Evolutionary conservation across 2,888 invertebrate species (phyloP).

Genomic region (Parnassius glacialis): DNA sequence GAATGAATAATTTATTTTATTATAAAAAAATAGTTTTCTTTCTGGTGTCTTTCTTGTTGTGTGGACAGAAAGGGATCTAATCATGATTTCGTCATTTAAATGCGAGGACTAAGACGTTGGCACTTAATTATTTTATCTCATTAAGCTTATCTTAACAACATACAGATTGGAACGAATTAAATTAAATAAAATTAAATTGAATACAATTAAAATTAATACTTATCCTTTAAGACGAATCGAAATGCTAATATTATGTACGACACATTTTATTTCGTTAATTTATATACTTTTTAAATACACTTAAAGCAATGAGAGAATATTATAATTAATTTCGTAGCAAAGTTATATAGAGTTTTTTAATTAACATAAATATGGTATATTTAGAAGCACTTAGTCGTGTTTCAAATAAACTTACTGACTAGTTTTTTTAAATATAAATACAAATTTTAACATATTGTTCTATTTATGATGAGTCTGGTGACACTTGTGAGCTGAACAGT

Average conservation of each 20-base stretch:
- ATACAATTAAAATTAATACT: constrained; percentile 37
- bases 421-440: constrained; percentile 53
- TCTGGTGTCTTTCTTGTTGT: background rate
- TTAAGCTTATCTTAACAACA: constrained; percentile 45
- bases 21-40: background rate
- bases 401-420: constrained; percentile 69
- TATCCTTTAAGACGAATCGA: constrained; percentile 46
- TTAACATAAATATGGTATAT: constrained; percentile 22
- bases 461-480: too few relatives aligned
- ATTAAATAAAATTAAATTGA: too few relatives aligned
- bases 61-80: constrained; percentile 5
- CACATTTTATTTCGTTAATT: constrained; percentile 43
- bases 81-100: constrained; percentile 39
- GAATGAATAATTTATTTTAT: too few relatives aligned
- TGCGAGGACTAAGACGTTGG: constrained; percentile 74
- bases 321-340: constrained; percentile 31
- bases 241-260: constrained; percentile 77
- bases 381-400: constrained; percentile 27
- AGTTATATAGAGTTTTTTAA: constrained; percentile 20
- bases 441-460: constrained; percentile 30
- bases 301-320: constrained; percentile 47
- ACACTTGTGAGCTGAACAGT: too few relatives aligned
- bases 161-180: constrained; percentile 61
- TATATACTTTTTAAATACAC: constrained; percentile 46
- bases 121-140: constrained; percentile 51